Evolutionary conservation across 2,797 vertebrate genomes (phyloP).

Genomic region (Podarcis lilfordi): DNA sequence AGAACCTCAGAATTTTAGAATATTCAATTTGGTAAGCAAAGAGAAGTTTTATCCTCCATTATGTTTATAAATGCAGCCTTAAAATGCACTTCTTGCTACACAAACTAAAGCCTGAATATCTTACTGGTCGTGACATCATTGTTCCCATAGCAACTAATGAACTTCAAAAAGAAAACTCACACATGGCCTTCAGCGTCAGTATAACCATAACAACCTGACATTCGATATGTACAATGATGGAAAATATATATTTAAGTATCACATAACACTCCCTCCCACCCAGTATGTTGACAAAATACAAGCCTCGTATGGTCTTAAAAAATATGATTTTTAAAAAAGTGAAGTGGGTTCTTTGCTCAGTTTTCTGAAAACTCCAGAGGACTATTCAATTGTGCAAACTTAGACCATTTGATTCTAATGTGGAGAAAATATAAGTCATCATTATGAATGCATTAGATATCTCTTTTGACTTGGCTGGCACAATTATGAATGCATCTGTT

Average conservation of each 20-base stretch:
- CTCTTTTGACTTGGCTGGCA: not conserved
- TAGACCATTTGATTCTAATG: not conserved
- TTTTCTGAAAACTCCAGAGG: not conserved
- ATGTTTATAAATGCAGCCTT: not conserved
- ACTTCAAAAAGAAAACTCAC: constrained; percentile 33
- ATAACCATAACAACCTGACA: constrained; percentile 59
- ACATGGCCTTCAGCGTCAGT: constrained; percentile 37
- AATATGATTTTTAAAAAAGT: not conserved
- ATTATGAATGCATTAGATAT: not conserved
- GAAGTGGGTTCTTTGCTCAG: not conserved
- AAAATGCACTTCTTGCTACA: not conserved
- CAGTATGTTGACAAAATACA: constrained; percentile 11
- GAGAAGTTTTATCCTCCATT: not conserved
- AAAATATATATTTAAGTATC: constrained; percentile 40
- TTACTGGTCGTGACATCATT: constrained; percentile 37
- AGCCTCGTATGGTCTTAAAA: not conserved
- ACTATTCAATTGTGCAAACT: not conserved
- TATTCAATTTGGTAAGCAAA: not conserved
- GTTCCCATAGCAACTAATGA: constrained; percentile 53
- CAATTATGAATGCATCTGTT: not conserved
- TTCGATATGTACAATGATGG: constrained; percentile 41
- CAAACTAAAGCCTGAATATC: constrained; percentile 11
- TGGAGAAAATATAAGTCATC: not conserved
- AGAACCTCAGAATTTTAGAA: constrained; percentile 8
- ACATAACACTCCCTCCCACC: constrained; percentile 5